Base-by-base conservation (phyloP, 2,888 invertebrate genomes). In the Epirrhoe alternata region DNA sequence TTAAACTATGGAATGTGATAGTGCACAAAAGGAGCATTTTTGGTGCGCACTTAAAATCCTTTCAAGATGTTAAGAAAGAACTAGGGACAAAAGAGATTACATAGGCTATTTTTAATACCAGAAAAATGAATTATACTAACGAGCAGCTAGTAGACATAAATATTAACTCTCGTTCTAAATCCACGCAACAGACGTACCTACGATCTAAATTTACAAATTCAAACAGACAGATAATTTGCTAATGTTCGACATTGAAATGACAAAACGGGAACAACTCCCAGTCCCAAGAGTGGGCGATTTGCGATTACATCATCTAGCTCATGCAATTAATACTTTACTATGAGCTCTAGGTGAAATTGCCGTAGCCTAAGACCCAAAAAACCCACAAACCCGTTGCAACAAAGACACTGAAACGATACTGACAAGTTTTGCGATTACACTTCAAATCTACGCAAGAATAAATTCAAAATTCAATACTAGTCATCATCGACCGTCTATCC, bases 401-500 rank as follows among this genome's bases (percentile, higher is more conserved):
- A 24, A 30, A 55, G 45, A 63, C 58, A 16, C 51, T 7, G 57
- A 42, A 61, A 66, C 24, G 42, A 59, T 51, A 42, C 10, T 5
- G 16, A 65, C 67, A 49, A 55, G 63, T 71, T 66, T 52, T 38
- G 31, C 52, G 31, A 16, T 42, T 56, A 14, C 33, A 55, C 49
- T 12, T 54, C 31, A 57, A 60, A 62, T 62, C 56, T 33, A 12
- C 4, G 63, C 61, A 61, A 53, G 6, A 45, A 16, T 14, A 30
- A 16, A 55, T 42, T 31, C 14, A 49, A 57, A 38, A 16, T 30
- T 33, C 7, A 63, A 60, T 55, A 55, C 24, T 45, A 0, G 66
- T 12, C 5, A 74, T 81, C 80, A 81, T 78, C 79, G 76, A 2
- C 77, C 78, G 17, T 85, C 81, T 3, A 70, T 64, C 1, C 77